These are phyloP conservation scores for Cirrhinus mrigala DNA, from an alignment of 2,797 vertebrate species.

Conservation along the genomic window DNA sequence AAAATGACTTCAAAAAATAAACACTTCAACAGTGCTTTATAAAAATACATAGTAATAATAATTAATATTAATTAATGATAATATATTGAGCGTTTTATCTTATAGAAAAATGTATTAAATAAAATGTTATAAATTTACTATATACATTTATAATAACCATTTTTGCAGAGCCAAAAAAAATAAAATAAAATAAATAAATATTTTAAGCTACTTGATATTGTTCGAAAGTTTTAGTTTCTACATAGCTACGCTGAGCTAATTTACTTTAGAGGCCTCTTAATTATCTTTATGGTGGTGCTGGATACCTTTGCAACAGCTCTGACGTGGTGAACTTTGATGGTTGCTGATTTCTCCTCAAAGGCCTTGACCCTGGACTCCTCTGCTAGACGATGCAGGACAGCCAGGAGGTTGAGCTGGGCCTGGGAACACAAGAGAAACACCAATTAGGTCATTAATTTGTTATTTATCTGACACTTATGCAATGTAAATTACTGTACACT, in stretches of 20 bases:
- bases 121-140: not conserved
- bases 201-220: not conserved
- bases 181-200: too few species aligned
- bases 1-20: not conserved
- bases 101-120: not conserved
- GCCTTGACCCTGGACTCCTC: slow-evolving; percentile 87
- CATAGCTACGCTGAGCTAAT: not conserved
- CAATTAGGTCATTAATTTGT: not conserved
- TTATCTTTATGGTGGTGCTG: not conserved
- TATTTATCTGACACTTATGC: slow-evolving; percentile 41
- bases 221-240: not conserved
- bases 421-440: slow-evolving; percentile 67
- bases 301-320: slow-evolving; percentile 80
- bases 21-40: not conserved
- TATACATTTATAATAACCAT: not conserved
- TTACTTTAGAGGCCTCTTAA: not conserved
- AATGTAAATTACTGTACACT: not conserved
- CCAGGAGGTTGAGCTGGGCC: slow-evolving; percentile 86
- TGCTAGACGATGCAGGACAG: slow-evolving; percentile 87
- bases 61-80: not conserved
- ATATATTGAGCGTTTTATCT: not conserved
- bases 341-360: slow-evolving; percentile 82
- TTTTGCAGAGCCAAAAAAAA: not conserved
- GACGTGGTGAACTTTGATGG: slow-evolving; percentile 84
- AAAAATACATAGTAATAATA: slow-evolving; percentile 20